Conservation (phyloP, 2,797 vertebrate species). For the Acomys russatus region DNA sequence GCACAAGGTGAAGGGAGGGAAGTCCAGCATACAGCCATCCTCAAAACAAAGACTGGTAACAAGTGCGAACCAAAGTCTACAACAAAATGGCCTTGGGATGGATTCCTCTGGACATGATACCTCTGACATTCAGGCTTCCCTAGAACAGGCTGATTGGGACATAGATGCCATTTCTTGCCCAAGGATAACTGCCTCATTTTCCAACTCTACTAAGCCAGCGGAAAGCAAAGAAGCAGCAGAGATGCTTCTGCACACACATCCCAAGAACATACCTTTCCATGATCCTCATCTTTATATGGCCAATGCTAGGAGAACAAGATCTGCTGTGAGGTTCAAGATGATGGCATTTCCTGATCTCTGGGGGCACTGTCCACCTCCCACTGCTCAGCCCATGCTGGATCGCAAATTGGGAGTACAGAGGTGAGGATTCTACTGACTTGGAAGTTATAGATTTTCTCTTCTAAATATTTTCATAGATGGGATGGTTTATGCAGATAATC, state of each 20-base stretch:
- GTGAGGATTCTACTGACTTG: constrained; percentile 84
- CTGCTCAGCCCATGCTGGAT: constrained; percentile 88
- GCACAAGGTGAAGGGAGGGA: constrained; percentile 68
- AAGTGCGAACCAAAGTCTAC: background rate
- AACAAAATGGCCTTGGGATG: background rate
- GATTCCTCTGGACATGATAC: background rate
- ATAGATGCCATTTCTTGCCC: constrained; percentile 48
- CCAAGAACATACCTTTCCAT: constrained; percentile 87
- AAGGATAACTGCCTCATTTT: background rate
- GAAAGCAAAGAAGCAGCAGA: constrained; percentile 56
- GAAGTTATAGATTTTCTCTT: background rate
- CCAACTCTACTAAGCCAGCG: background rate
- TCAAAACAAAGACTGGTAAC: background rate
- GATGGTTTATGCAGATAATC: background rate
- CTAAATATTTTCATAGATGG: background rate
- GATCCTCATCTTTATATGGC: constrained; percentile 87
- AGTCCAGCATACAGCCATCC: background rate
- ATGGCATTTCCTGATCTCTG: constrained; percentile 96
- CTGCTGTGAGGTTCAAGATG: constrained; percentile 91
- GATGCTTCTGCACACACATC: constrained; percentile 86
- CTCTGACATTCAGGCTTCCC: background rate
- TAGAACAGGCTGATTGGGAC: constrained; percentile 71
- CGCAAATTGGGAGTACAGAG: constrained; percentile 90
- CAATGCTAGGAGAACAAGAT: constrained; percentile 89
- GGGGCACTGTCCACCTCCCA: constrained; percentile 91